Conservation (phyloP, 2,113 vertebrate species). For the Mus pahari region DNA sequence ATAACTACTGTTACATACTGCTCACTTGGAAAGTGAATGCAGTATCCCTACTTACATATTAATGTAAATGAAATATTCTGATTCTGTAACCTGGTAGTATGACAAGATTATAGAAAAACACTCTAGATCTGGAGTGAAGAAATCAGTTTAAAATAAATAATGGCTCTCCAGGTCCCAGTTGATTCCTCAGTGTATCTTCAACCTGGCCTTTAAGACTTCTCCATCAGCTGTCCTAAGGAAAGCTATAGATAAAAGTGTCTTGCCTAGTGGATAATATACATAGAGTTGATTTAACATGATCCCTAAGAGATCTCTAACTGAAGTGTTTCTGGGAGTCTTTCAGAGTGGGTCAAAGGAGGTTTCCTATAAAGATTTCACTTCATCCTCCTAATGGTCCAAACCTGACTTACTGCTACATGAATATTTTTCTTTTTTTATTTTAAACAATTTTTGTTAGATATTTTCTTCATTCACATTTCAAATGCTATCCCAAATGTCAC, state of each 20-base stretch:
- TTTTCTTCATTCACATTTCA: too few species aligned
- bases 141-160: background rate
- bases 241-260: background rate
- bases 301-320: background rate
- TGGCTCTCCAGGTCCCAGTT: background rate
- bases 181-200: constrained; percentile 11
- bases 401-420: background rate
- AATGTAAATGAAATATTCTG: background rate
- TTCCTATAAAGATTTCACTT: background rate
- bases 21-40: background rate
- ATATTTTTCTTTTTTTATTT: background rate
- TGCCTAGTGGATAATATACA: background rate
- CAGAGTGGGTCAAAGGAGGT: background rate
- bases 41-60: background rate
- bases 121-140: background rate
- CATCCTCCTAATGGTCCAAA: background rate
- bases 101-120: background rate
- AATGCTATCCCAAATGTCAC: too few species aligned
- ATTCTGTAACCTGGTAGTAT: background rate
- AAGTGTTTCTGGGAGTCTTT: background rate
- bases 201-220: background rate
- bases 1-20: background rate
- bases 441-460: too few species aligned
- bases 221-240: background rate
- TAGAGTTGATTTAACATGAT: background rate